These are phyloP conservation scores for Danio kyathit DNA, from an alignment of 2,797 vertebrate genomes.

Conservation along the genomic window DNA sequence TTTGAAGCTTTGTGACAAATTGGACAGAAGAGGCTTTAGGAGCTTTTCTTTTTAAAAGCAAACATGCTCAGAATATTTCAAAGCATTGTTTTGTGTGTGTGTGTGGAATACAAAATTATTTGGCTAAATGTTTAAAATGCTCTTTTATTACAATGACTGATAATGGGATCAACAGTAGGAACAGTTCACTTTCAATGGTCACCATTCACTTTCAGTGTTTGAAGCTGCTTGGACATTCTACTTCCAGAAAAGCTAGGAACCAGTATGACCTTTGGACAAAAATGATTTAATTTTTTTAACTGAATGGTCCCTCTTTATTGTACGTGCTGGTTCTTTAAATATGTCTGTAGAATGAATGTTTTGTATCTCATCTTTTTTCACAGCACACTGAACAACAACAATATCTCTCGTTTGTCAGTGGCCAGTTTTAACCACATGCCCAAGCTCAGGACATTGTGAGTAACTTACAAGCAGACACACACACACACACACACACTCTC, in stretches of 20 bases:
- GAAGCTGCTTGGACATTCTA: neutral
- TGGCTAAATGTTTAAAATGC: neutral
- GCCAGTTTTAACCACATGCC: slow-evolving; percentile 99
- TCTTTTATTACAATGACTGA: neutral
- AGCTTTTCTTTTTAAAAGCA: neutral
- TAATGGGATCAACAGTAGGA: neutral
- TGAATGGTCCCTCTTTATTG: neutral
- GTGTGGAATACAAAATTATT: neutral
- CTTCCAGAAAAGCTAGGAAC: neutral
- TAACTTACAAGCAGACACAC: slow-evolving; percentile 61
- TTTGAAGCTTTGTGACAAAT: slow-evolving; percentile 28
- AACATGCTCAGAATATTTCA: neutral
- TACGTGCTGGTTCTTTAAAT: neutral
- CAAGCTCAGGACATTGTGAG: slow-evolving; percentile 98
- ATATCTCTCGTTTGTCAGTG: slow-evolving; percentile 95
- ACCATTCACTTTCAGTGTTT: neutral
- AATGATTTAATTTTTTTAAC: no score
- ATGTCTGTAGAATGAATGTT: neutral
- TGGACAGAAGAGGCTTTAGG: neutral
- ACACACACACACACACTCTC: slow-evolving; percentile 23
- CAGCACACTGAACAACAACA: slow-evolving; percentile 99
- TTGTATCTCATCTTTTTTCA: slow-evolving; percentile 16
- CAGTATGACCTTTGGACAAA: neutral
- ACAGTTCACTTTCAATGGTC: neutral
- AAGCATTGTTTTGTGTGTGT: neutral